Conservation (phyloP, 2,113 vertebrate species). For the Fulica atra region DNA sequence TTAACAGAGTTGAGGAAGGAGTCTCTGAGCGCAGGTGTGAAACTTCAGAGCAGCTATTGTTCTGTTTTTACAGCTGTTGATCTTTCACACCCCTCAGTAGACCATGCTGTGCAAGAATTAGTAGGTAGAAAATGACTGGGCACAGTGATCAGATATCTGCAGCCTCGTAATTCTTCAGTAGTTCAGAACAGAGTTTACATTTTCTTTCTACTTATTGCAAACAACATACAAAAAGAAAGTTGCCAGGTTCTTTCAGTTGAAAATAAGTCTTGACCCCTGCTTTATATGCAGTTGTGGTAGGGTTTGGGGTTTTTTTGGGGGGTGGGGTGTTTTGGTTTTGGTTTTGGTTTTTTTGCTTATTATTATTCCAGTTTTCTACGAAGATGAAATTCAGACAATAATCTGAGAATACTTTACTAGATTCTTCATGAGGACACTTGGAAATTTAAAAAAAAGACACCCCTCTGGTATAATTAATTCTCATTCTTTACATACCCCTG, state of each 20-base stretch:
- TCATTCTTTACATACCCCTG: not conserved
- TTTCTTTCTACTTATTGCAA: not conserved
- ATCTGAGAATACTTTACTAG: not conserved
- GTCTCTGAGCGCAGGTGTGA: slow-evolving; percentile 15
- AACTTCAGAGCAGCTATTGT: not conserved
- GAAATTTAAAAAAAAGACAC: not conserved
- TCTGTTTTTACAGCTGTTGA: slow-evolving; percentile 69
- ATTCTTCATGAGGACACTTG: not conserved
- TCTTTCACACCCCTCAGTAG: slow-evolving; percentile 28
- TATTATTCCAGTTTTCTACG: not conserved
- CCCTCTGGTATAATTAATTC: not conserved
- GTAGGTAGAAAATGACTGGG: slow-evolving; percentile 9
- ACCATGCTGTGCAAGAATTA: slow-evolving; percentile 1
- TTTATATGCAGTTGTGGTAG: not conserved
- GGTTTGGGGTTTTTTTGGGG: no score
- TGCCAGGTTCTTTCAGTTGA: not conserved
- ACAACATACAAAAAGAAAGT: not conserved
- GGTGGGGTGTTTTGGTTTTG: no score
- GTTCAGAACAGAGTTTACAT: not conserved
- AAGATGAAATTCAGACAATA: not conserved
- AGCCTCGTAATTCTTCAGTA: not conserved
- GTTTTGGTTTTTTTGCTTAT: not conserved
- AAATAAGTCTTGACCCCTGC: not conserved
- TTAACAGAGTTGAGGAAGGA: slow-evolving; percentile 9
- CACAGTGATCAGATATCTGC: not conserved